Percentiles rank a stretch among this genome's conserved stretches.
Conservation (phyloP, 2,888 invertebrate species). For the Gari tellinella region DNA sequence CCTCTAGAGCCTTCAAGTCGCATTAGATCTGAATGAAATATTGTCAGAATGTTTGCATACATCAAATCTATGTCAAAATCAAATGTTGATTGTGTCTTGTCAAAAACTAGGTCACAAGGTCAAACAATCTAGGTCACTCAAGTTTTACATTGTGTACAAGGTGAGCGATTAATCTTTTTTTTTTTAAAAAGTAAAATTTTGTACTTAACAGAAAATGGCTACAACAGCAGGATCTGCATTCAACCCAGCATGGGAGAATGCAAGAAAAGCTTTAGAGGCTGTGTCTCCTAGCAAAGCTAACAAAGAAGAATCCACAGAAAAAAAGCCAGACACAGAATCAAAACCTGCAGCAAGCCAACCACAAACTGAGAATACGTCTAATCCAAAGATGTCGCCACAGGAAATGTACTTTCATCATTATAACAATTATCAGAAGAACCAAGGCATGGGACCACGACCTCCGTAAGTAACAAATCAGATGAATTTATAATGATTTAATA, state of each 20-base stretch:
- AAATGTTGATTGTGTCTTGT: no score
- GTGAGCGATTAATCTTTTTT: no score
- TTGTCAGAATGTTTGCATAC: no score
- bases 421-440: conserved; percentile 59
- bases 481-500: no score
- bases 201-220: conserved; percentile 34
- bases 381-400: conserved; percentile 21
- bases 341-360: not conserved
- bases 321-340: not conserved
- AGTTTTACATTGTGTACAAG: no score
- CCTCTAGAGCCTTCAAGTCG: no score
- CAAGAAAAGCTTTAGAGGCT: conserved; percentile 77
- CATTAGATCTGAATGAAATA: no score
- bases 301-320: conserved; percentile 22
- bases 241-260: conserved; percentile 78
- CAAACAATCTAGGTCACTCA: no score
- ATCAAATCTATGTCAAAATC: no score
- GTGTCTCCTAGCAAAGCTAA: conserved; percentile 57
- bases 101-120: no score
- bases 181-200: no score
- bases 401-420: conserved; percentile 55
- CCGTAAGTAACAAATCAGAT: conserved; percentile 19
- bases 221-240: conserved; percentile 29
- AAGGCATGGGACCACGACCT: conserved; percentile 27
- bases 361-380: not conserved